Evolutionary conservation across 92 coral and sea anemone genomes (phyloP).

Genomic region (Epizoanthus ramosus): DNA sequence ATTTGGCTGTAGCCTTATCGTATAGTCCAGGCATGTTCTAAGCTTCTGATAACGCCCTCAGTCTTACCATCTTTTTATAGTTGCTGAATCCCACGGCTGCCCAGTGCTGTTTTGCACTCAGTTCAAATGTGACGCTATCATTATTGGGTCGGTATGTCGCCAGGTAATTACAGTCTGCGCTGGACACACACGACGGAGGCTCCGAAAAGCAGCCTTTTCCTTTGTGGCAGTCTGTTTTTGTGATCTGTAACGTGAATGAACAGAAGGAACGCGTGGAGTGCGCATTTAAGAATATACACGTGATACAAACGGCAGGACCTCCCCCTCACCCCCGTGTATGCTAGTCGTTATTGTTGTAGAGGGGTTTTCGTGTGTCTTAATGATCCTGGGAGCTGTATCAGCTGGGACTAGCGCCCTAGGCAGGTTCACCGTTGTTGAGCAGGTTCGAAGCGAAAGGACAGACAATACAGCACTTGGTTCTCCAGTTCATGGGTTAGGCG

Average conservation of each 20-base stretch:
- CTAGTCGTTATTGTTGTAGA: no score
- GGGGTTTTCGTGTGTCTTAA: no score
- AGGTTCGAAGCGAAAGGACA: no score
- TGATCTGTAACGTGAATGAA: neutral
- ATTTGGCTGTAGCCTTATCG: no score
- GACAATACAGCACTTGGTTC: no score
- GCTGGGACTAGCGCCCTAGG: no score
- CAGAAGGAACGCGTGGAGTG: neutral
- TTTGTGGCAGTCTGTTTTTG: neutral
- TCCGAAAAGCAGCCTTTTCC: neutral
- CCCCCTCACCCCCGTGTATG: no score
- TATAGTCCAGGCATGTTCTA: no score
- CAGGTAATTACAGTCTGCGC: constrained; percentile 9
- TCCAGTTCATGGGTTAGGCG: no score
- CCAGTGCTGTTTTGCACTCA: constrained; percentile 1
- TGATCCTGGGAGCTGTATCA: no score
- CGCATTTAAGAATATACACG: neutral
- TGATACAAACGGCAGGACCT: neutral
- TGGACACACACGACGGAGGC: constrained; percentile 8
- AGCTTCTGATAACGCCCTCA: no score
- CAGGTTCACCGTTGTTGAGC: no score
- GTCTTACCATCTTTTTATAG: neutral
- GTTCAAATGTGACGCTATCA: constrained; percentile 7
- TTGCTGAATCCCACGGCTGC: constrained; percentile 2
- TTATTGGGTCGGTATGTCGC: neutral